These are phyloP conservation scores for Apostichopus californicus DNA, from an alignment of 35 echinoderm and acorn worm species.

Conservation along the genomic window DNA sequence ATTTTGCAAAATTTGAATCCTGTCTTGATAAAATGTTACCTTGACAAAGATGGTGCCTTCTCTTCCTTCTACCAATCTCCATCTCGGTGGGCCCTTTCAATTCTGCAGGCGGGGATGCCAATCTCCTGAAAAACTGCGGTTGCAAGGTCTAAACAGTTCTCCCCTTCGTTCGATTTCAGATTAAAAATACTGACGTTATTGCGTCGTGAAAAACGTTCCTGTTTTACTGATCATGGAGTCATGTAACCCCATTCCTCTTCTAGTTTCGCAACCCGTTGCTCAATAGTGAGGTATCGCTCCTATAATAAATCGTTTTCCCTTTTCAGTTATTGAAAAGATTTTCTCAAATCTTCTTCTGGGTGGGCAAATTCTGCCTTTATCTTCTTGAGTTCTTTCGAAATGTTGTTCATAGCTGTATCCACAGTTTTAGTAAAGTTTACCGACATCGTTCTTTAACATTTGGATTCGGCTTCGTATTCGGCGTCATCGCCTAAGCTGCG, in stretches of 20 bases:
- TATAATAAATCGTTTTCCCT: neutral
- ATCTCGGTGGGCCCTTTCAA: neutral
- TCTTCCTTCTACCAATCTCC: neutral
- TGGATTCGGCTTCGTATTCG: neutral
- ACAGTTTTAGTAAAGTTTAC: neutral
- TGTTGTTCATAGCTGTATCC: slow-evolving; percentile 21
- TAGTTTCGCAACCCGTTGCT: slow-evolving; percentile 18
- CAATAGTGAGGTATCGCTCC: neutral
- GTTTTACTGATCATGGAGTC: slow-evolving; percentile 2
- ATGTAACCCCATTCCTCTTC: neutral
- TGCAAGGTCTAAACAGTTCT: neutral
- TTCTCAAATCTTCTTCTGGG: slow-evolving; percentile 10
- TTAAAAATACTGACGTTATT: slow-evolving; percentile 17
- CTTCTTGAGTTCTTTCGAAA: slow-evolving; percentile 18
- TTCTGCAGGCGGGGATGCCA: slow-evolving; percentile 2
- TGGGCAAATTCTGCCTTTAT: neutral
- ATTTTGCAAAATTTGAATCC: slow-evolving; percentile 1
- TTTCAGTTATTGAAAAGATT: slow-evolving; percentile 13
- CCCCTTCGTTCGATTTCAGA: slow-evolving; percentile 1
- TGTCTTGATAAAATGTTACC: slow-evolving; percentile 17
- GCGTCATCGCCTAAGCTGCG: slow-evolving; percentile 4
- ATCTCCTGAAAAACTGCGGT: neutral
- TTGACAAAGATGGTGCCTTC: neutral
- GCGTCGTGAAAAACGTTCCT: neutral
- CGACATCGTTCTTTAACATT: neutral